These are phyloP conservation scores for Leucoraja ocellata DNA, from an alignment of 2,797 vertebrate species.

Conservation along the genomic window DNA sequence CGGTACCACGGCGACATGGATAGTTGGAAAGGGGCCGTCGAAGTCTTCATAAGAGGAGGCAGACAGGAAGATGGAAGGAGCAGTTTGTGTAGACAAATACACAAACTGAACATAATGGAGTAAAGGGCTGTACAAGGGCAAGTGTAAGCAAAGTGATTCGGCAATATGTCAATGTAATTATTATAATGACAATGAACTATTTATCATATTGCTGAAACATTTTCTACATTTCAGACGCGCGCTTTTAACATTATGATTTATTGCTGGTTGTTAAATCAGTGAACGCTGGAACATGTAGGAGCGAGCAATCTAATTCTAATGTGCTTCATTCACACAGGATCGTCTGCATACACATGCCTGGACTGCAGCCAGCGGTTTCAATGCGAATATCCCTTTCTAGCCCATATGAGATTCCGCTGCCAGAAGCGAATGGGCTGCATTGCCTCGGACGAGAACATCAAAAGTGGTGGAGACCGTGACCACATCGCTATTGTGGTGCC, in stretches of 20 bases:
- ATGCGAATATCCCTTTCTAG: slow-evolving; percentile 85
- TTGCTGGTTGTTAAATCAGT: not conserved
- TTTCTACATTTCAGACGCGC: not conserved
- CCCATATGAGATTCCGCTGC: slow-evolving; percentile 87
- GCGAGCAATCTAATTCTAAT: slow-evolving; percentile 16
- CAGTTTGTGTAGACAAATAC: not conserved
- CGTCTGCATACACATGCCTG: slow-evolving; percentile 71
- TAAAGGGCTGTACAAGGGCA: not conserved
- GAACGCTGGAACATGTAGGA: slow-evolving; percentile 2
- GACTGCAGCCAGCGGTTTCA: slow-evolving; percentile 92
- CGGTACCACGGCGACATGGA: not conserved
- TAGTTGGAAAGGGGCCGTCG: not conserved
- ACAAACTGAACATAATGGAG: not conserved
- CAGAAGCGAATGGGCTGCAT: slow-evolving; percentile 75
- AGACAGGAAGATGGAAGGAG: not conserved
- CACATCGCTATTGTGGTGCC: slow-evolving; percentile 48
- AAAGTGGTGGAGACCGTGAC: slow-evolving; percentile 41
- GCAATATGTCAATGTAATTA: not conserved
- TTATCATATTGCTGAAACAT: not conserved
- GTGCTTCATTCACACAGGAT: slow-evolving; percentile 55
- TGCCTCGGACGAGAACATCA: slow-evolving; percentile 52
- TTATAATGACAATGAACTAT: not conserved
- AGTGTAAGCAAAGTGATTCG: not conserved
- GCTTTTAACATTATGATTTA: slow-evolving; percentile 11
- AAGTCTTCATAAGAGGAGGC: not conserved